A percentile compares a stretch with the other conserved stretches of the same genome.
phyloP scores from a whole-genome alignment of 2,797 vertebrate genomes.

The Cyclura pinguis region DNA sequence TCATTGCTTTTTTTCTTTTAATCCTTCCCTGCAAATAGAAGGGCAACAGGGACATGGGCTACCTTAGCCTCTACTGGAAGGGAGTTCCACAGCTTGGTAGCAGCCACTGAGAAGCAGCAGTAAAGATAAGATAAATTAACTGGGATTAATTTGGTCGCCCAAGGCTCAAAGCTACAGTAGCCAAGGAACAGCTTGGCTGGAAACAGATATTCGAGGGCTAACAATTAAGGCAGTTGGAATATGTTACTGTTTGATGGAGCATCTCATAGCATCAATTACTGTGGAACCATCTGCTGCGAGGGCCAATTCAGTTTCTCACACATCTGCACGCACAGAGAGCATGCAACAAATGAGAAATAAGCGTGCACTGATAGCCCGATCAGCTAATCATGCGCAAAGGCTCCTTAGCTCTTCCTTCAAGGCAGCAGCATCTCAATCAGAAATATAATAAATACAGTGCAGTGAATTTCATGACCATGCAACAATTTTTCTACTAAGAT shows the following conservation, averaged over 20 bases:
- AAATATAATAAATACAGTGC: not conserved
- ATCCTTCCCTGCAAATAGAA: too few relatives aligned
- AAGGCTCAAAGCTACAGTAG: not conserved
- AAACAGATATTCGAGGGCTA: not conserved
- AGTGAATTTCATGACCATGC: constrained; percentile 31
- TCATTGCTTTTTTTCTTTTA: too few relatives aligned
- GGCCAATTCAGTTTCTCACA: not conserved
- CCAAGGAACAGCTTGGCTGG: not conserved
- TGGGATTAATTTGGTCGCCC: not conserved
- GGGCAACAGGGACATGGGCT: not conserved
- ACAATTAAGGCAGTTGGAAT: not conserved
- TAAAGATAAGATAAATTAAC: not conserved
- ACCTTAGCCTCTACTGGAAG: too few relatives aligned
- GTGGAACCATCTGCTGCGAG: not conserved
- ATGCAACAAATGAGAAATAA: not conserved
- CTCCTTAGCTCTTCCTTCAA: constrained; percentile 22
- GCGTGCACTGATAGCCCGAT: not conserved
- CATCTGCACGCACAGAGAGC: not conserved
- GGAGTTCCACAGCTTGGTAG: too few relatives aligned
- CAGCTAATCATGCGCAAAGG: not conserved
- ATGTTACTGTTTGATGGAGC: not conserved
- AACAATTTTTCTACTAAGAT: constrained; percentile 39
- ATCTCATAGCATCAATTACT: not conserved
- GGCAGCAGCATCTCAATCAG: not conserved
- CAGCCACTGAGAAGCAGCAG: not conserved